phyloP scores from a whole-genome alignment of 2,888 invertebrate genomes.

The Diabrotica balteata region DNA sequence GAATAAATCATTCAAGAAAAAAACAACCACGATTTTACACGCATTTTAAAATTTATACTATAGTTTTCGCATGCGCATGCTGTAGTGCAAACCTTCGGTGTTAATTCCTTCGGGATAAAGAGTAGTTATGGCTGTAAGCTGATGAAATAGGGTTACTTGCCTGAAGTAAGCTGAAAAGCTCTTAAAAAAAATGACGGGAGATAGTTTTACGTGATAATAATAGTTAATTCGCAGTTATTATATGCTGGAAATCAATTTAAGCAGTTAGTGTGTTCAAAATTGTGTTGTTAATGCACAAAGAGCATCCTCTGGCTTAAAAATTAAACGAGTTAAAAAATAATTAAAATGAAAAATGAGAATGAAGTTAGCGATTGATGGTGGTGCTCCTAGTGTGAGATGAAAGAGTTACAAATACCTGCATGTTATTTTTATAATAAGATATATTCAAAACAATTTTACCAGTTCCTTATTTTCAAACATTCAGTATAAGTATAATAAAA shows the following conservation, averaged over 20 bases:
- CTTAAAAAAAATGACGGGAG: slow-evolving; percentile 2
- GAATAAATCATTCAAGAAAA: no score
- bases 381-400: slow-evolving; percentile 46
- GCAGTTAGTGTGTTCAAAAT: slow-evolving; percentile 32
- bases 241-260: slow-evolving; percentile 34
- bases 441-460: no score
- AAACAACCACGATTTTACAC: no score
- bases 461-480: no score
- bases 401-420: slow-evolving; percentile 41
- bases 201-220: slow-evolving; percentile 4
- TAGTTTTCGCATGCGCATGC: slow-evolving; percentile 35
- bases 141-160: slow-evolving; percentile 16
- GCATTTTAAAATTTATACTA: no score
- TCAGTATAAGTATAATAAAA: no score
- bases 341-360: slow-evolving; percentile 44
- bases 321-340: slow-evolving; percentile 35
- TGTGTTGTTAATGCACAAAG: slow-evolving; percentile 50
- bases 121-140: slow-evolving; percentile 18
- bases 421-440: slow-evolving; percentile 26
- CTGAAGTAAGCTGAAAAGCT: slow-evolving; percentile 31
- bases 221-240: neutral
- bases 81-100: slow-evolving; percentile 11
- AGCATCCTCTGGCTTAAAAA: slow-evolving; percentile 58
- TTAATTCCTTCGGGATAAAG: neutral
- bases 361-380: slow-evolving; percentile 45